Base-by-base conservation (phyloP, 2,797 vertebrate genomes). In the Clarias platycephalus region DNA sequence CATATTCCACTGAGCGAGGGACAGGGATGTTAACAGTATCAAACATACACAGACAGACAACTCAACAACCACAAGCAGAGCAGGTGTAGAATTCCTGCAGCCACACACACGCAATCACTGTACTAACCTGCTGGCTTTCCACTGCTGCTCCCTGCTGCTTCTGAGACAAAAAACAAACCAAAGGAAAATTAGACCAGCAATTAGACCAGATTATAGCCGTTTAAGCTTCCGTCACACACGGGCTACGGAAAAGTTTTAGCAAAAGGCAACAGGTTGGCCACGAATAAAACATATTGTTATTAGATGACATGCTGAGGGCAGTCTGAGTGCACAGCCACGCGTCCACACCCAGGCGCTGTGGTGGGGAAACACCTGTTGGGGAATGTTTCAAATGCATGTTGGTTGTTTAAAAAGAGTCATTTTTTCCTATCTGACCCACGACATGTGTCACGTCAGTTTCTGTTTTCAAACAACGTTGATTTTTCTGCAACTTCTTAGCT, bases 71-170 rank as follows among this genome's bases (percentile, higher is more conserved):
- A 64, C 58, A 77, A 26, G 3, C 18, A 16, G 13, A 16, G 31
- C 40, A 58, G 6, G 31, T 57, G 53, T 53, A 24, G 60, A 68
- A 66, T 53, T 71, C 34, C 18, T 18, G 18, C 64, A 24, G 7
- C n/a, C 31, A 63, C 40, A 82, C 37, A 31, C 18, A 81, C 49
- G 49, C 37, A 60, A 18, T 40, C 28, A 40, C 60, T 58, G 49
- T 58, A 67, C 86, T 89, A 6, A 93, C 84, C 87, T 90, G 93
- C 60, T 91, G 92, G 64, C 94, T 93, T 72, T 92, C 91, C 79
- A 90, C 88, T 7, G 92, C 84, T 3, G 81, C 89, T 4, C 90
- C 86, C 89, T 94, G 94, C 90, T 93, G 94, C 91, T 95, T 94
- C 94, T 94, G 87, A 24, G 80, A 85, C 64, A 62, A 60, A 58